Evolutionary conservation across 2,888 invertebrate genomes (phyloP), one percentile per base, ranked within the genome.

Genomic region (Idaea dimidiata): DNA sequence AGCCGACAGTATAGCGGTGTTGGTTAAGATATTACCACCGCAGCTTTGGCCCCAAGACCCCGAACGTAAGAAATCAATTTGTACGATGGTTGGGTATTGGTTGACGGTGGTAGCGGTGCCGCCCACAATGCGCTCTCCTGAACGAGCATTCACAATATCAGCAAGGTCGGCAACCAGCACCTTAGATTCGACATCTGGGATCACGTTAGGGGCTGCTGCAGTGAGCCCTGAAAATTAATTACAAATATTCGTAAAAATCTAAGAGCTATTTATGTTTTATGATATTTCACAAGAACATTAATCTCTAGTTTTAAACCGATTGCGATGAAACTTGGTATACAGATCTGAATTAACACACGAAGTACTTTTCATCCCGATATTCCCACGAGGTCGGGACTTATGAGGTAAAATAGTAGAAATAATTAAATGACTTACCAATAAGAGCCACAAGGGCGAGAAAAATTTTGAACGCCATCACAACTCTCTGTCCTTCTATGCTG

Each of bases 1-100:
- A 16, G 72, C 66, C 6, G 69, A 62, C n/a, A 78, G 8, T 0
- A 75, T 18, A 10, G 17, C 6, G 7, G 1, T 6, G 14, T 56
- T 14, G 10, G 17, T 56, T 7, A 56, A 18, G 2, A 56, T 6
- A 18, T 8, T 18, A 56, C 18, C 56, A 10, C 17, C 56, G 18
- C 56, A 56, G 56, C 18, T 56, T 10, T 56, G 56, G 18, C 56
- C 17, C 56, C 56, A 56, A 56, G 18, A 4, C 14, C 56, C 18
- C 43, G 10, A 6, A 14, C 14, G 8, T 18, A 6, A 10, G 17
- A 56, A 17, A 17, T 56, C 56, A 17, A 56, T 16, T 10, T 56
- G 56, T 3, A 56, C 56, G 17, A 56, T 18, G 10, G 18, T 17
- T 16, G 56, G 56, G 18, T 56, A 56, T 18, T 56, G 56, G 56